These are phyloP conservation scores for Cyrtonyx montezumae DNA, from an alignment of 2,113 vertebrate species.

Conservation along the genomic window DNA sequence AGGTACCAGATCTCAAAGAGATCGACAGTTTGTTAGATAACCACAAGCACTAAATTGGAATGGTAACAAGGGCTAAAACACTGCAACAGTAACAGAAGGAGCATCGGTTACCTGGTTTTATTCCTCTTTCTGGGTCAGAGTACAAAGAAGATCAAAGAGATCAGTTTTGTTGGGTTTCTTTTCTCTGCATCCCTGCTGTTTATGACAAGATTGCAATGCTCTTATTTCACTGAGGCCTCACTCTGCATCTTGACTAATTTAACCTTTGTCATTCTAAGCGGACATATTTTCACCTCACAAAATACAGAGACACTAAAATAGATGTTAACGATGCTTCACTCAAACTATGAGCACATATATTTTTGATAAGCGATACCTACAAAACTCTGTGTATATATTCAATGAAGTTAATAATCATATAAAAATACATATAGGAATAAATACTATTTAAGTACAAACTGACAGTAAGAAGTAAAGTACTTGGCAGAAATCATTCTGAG, in stretches of 20 bases:
- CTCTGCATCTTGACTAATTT: neutral
- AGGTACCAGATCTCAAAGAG: neutral
- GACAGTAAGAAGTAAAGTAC: neutral
- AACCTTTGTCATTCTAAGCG: neutral
- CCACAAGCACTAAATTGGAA: neutral
- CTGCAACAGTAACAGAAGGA: neutral
- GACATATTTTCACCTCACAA: neutral
- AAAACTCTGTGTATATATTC: neutral
- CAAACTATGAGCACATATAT: neutral
- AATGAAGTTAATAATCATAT: neutral
- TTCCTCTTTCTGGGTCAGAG: neutral
- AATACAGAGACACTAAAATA: neutral
- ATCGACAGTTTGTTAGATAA: neutral
- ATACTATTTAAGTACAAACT: neutral
- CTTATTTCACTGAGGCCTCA: neutral
- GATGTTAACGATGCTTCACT: neutral
- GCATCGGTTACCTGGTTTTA: neutral
- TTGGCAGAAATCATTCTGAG: neutral
- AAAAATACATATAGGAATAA: neutral
- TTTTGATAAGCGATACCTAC: neutral
- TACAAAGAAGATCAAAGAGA: neutral
- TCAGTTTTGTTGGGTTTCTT: neutral
- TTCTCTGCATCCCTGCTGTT: neutral
- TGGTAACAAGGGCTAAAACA: neutral
- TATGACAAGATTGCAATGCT: neutral